Conservation (phyloP, 2,797 vertebrate species). For the Tragopan temminckii region DNA sequence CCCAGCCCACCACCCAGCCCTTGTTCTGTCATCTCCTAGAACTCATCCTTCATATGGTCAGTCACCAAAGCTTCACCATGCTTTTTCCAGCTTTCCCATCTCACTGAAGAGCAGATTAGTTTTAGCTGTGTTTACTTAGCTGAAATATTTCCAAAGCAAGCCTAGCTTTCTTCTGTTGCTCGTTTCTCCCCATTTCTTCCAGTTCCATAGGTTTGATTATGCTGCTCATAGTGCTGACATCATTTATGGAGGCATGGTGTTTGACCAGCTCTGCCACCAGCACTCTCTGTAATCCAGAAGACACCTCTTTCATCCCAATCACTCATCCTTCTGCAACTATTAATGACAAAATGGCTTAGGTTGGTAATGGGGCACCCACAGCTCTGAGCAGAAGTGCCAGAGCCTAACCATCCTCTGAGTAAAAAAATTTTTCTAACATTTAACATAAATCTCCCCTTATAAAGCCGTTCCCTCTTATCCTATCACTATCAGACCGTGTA, state of each 20-base stretch:
- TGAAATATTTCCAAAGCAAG: background rate
- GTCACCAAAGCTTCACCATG: accelerated
- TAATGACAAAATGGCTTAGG: background rate
- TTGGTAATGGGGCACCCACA: too few relatives aligned
- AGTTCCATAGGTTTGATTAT: background rate
- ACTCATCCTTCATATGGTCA: background rate
- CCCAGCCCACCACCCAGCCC: background rate
- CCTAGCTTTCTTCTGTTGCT: background rate
- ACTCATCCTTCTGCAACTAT: accelerated
- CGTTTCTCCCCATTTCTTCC: background rate
- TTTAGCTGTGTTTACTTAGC: background rate
- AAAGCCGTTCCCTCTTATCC: too few relatives aligned
- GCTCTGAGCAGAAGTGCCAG: too few relatives aligned
- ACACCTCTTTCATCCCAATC: background rate
- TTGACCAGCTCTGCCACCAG: background rate
- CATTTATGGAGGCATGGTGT: accelerated
- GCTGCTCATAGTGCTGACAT: background rate
- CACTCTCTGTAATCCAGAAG: background rate
- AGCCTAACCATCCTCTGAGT: too few relatives aligned
- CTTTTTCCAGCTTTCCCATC: background rate
- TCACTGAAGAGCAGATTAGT: background rate
- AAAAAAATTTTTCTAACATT: too few relatives aligned
- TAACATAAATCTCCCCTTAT: too few relatives aligned
- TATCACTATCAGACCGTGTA: too few relatives aligned
- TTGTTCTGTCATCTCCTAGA: background rate